Conservation (phyloP, 2,797 vertebrate species). For the Sebastes itinus region DNA sequence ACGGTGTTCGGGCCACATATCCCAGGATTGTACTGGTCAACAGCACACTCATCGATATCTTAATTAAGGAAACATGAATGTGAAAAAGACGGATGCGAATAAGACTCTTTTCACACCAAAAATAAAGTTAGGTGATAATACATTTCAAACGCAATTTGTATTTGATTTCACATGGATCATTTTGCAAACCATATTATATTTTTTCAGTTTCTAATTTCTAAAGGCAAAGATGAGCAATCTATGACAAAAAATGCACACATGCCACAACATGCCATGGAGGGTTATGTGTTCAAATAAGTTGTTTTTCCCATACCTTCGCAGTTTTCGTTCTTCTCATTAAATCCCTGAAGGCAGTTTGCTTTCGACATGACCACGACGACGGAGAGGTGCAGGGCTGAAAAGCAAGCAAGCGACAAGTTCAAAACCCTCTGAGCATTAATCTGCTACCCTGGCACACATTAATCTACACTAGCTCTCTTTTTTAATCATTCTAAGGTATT, state of each 20-base stretch:
- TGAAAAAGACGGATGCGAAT: background rate
- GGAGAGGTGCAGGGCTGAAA: conserved; percentile 59
- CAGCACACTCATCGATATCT: conserved; percentile 52
- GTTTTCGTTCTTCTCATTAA: accelerated
- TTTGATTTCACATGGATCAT: background rate
- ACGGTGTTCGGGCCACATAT: background rate
- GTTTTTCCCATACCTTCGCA: conserved; percentile 57
- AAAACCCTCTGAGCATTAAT: background rate
- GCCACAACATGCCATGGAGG: background rate
- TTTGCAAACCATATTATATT: background rate
- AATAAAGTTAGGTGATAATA: background rate
- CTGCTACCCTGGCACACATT: background rate
- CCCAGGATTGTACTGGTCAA: accelerated
- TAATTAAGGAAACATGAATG: background rate
- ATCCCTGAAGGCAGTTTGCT: accelerated
- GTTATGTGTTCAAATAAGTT: background rate
- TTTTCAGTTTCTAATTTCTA: background rate
- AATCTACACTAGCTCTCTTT: background rate
- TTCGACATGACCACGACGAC: accelerated
- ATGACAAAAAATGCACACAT: background rate
- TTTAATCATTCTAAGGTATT: background rate
- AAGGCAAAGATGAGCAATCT: background rate
- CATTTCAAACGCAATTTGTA: background rate
- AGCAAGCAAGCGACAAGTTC: background rate
- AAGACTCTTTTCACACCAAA: background rate